These are phyloP conservation scores for Cephalopterus ornatus DNA, from an alignment of 2,113 vertebrate species.

Conservation along the genomic window DNA sequence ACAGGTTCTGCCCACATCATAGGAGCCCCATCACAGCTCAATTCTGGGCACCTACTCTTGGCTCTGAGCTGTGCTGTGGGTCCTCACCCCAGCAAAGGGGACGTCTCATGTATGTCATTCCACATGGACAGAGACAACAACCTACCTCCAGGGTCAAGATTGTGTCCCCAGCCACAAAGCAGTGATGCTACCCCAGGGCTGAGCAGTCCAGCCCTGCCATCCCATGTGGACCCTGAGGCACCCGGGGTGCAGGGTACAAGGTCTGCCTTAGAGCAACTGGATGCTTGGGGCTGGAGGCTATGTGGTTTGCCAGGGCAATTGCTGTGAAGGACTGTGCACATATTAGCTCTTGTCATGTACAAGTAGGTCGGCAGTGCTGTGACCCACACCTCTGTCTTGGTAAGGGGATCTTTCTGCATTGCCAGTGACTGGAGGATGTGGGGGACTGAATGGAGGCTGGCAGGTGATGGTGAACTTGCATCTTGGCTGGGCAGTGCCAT, in stretches of 20 bases:
- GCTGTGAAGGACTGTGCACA: background rate
- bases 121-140: background rate
- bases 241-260: fast-evolving
- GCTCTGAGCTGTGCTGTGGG: fast-evolving
- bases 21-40: background rate
- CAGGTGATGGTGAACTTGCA: background rate
- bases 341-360: background rate
- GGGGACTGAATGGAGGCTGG: background rate
- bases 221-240: background rate
- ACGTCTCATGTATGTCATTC: background rate
- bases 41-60: background rate
- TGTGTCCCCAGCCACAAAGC: background rate
- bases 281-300: background rate
- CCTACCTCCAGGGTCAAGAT: background rate
- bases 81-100: background rate
- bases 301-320: background rate
- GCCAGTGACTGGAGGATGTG: fast-evolving
- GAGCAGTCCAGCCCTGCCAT: background rate
- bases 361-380: background rate
- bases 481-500: background rate
- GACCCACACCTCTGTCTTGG: fast-evolving
- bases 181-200: background rate
- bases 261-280: background rate
- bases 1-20: background rate
- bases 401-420: background rate